A percentile compares a stretch with the other conserved stretches of the same genome.
Conservation (phyloP, 2,888 invertebrate species). For the Lasioglossum lativentre region DNA sequence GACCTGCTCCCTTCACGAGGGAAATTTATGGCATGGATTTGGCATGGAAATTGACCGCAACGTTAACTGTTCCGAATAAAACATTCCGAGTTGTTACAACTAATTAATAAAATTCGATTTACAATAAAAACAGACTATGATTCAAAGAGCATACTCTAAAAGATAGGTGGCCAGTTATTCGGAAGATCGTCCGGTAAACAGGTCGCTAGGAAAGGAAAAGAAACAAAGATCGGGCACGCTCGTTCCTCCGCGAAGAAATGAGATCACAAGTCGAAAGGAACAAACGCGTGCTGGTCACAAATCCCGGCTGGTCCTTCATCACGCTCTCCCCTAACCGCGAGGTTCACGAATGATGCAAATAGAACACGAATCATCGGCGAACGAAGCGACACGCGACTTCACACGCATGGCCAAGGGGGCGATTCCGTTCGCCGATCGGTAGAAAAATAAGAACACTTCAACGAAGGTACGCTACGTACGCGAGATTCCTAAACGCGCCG, state of each 20-base stretch:
- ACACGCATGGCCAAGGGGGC: background rate
- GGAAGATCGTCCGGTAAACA: constrained; percentile 11
- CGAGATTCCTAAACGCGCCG: constrained; percentile 55
- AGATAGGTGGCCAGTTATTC: background rate
- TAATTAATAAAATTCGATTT: too few species aligned
- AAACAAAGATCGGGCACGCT: constrained; percentile 9
- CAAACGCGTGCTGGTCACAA: constrained; percentile 28
- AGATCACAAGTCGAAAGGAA: constrained; percentile 64
- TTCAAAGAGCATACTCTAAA: too few species aligned
- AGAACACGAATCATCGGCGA: constrained; percentile 43
- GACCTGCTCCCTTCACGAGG: too few species aligned
- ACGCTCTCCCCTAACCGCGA: constrained; percentile 75
- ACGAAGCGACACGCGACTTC: constrained; percentile 2
- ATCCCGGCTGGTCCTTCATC: constrained; percentile 62
- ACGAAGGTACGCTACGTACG: constrained; percentile 57
- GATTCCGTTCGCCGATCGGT: constrained; percentile 46
- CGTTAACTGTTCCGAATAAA: too few species aligned
- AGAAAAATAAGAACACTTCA: constrained; percentile 62
- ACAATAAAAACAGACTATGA: background rate
- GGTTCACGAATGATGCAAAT: constrained; percentile 31
- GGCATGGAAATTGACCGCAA: too few species aligned
- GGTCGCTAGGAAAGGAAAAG: background rate
- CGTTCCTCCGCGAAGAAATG: constrained; percentile 50
- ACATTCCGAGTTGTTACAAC: too few species aligned
- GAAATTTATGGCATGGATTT: too few species aligned